A percentile compares a stretch with the other conserved stretches of the same genome.
phyloP scores from a whole-genome alignment of 2,113 vertebrate species.

The Rousettus leschenaultii region DNA sequence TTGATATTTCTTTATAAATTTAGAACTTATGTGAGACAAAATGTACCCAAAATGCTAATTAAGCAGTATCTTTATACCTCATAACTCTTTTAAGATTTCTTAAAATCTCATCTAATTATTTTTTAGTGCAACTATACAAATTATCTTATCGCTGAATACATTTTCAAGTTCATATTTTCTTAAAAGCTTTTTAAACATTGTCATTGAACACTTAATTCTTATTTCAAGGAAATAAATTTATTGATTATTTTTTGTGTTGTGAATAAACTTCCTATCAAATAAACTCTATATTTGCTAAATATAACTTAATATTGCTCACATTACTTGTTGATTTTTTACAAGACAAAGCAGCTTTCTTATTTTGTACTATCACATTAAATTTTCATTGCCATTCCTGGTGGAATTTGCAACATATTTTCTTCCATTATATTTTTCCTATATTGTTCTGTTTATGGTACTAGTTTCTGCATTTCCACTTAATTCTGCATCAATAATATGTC shows the following conservation, averaged over 20 bases:
- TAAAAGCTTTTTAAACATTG: neutral
- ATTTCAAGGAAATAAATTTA: neutral
- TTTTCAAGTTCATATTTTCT: neutral
- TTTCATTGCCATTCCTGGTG: neutral
- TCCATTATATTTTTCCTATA: neutral
- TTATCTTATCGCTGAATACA: neutral
- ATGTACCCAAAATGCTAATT: neutral
- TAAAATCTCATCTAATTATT: neutral
- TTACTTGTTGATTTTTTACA: neutral
- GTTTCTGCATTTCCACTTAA: neutral
- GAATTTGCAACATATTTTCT: neutral
- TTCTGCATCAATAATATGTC: neutral
- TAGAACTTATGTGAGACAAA: neutral
- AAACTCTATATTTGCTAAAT: neutral
- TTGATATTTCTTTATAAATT: neutral
- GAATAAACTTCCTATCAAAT: neutral
- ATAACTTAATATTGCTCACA: neutral
- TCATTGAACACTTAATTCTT: neutral
- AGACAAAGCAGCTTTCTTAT: neutral
- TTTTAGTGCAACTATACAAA: neutral
- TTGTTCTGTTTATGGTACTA: neutral
- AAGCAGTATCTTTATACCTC: neutral
- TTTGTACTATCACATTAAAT: neutral
- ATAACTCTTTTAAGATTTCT: neutral
- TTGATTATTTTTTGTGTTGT: neutral